Percentiles rank a stretch among this genome's conserved stretches.
Conservation (phyloP, 1,140 invertebrate genomes). For the Drosophila pseudoananassae region DNA sequence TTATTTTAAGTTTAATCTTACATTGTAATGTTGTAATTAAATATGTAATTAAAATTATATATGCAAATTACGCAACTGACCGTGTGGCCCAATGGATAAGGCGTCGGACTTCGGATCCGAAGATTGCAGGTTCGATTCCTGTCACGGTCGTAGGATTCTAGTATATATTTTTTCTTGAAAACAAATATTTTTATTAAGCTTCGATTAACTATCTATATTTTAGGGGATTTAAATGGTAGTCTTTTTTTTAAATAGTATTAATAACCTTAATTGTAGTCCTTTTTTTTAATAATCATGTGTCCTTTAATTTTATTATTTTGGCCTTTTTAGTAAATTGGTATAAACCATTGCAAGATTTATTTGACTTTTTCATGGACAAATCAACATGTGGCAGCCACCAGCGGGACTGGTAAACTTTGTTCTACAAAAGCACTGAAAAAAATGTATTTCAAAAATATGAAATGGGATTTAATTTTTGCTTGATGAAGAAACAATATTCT, state of each 20-base stretch:
- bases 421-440: not conserved
- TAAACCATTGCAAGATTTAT: constrained; percentile 37
- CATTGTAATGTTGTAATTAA: too few species aligned
- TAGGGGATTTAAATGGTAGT: too few species aligned
- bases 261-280: too few species aligned
- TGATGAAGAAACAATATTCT: too few species aligned
- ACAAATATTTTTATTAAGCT: not conserved
- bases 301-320: not conserved
- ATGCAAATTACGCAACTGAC: not conserved
- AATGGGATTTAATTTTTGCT: too few species aligned
- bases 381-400: constrained; percentile 42
- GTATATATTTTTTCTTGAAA: not conserved
- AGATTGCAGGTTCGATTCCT: constrained; percentile 65
- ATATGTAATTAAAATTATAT: too few species aligned
- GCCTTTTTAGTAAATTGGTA: constrained; percentile 15
- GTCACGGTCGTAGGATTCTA: constrained; percentile 7
- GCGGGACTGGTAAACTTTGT: constrained; percentile 5
- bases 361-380: constrained; percentile 32
- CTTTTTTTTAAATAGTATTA: too few species aligned
- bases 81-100: constrained; percentile 68
- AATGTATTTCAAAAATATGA: not conserved
- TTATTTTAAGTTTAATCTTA: too few species aligned
- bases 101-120: constrained; percentile 70
- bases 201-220: not conserved
- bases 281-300: not conserved